Base-by-base conservation (phyloP, 2,113 vertebrate genomes). In the Sakesphorus luctuosus region DNA sequence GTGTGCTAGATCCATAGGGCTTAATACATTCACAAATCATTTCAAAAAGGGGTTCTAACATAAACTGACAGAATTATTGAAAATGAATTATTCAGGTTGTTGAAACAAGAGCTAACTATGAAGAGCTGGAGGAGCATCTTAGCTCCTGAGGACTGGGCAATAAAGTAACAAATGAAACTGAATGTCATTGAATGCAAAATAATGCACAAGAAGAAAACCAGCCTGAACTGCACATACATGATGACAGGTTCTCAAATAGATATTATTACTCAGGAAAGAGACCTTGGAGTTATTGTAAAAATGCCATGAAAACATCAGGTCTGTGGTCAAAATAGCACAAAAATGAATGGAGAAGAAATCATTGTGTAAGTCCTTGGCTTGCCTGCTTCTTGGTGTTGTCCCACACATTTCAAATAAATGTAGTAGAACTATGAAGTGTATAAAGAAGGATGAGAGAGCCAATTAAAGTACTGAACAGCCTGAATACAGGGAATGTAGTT, bases 221-320 rank as follows among this genome's bases (percentile, higher is more conserved):
- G 44, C 44, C 71, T 67, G 62, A 84, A 79, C n/a, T 69, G 23
- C 84, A 76, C n/a, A 33, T 56, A 65, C 3, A 6, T 84, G 67
- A 53, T 1, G 2, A 35, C 25, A 40, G 31, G 9, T 85, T 85
- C 78, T 90, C 63, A 87, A 94, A 84, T 33, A 94, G 69, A 29
- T 81, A 49, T 7, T 89, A 40, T 94, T 81, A 91, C 29, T 87
- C 85, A 83, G 40, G 67, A 85, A 91, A 87, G 71, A 73, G 62
- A 85, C 78, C 92, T 95, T 94, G 90, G 58, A 65, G 49, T 69
- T 93, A 65, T 56, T 91, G 25, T 83, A 66, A 87, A 92, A 91
- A 90, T 53, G 52, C 18, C 49, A 18, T 18, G 31, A 76, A 82
- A 73, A 58, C 67, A 66, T 76, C 11, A 3, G 21, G 49, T 73